Base-by-base conservation (phyloP, 2,888 invertebrate species). In the Dermolepida albohirtum region DNA sequence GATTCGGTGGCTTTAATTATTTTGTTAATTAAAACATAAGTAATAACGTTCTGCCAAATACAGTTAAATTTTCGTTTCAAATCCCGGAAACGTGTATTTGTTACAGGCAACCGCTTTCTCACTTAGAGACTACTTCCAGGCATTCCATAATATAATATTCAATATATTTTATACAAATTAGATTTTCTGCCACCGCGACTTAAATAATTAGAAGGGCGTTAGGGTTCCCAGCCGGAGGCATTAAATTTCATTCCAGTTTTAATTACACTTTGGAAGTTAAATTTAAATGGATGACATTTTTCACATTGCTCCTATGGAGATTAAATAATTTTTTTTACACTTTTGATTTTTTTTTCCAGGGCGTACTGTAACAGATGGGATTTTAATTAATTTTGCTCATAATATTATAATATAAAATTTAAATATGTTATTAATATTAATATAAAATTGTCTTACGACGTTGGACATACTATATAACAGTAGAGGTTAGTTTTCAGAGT, bases 131-230 rank as follows among this genome's bases (percentile, higher is more conserved):
- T 34, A 34, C 34, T 34, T 16, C 12, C 34, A 34, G 47, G 59
- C 29, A 47, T 49, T 62, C 29, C 49, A 54, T 73, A 75, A 75
- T 75, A 70, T 67, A 72, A 74, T 75, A 74, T 70, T 71, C 71
- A 54, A 73, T 74, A 74, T 73, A 75, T 75, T 74, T 75, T 74
- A 75, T 73, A 72, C 73, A 75, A 75, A 75, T 75, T 75, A 71
- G 71, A 74, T 75, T 73, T 64, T 71, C 70, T 70, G 69, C 69
- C 72, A 68, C 70, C 72, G 64, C 71, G 69, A 71, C 74, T 68
- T 71, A 51, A 59, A 71, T 74, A 75, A 75, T 75, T 74, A 72
- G 72, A 72, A 71, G 64, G 73, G 71, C 72, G 74, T 73, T 74
- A 73, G 50, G 41, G 47, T 50, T 51, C 29, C 54, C 16, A 22